Percentiles rank a stretch among this genome's conserved stretches.
Evolutionary conservation across 2,113 vertebrate genomes (phyloP).

Genomic region (Pomatorhinus ruficollis): DNA sequence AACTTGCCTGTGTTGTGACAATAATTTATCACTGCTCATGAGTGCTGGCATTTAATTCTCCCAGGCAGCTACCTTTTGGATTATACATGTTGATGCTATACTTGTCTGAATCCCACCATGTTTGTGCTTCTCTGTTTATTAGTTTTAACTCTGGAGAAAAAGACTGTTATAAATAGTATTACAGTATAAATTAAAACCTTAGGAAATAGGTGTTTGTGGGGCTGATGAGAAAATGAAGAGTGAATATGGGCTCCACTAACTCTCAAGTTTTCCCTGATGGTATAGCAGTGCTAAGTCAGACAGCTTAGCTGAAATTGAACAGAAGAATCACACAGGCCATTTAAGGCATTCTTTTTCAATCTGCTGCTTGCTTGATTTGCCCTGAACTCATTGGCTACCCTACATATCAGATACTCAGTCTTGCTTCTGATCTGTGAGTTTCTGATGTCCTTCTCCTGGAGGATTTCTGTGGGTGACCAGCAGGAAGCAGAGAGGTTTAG

Average conservation of each 20-base stretch:
- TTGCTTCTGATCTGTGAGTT: background rate
- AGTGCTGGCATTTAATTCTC: background rate
- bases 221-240: background rate
- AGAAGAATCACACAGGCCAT: background rate
- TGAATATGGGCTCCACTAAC: background rate
- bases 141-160: background rate
- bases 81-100: background rate
- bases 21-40: background rate
- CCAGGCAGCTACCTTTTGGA: background rate
- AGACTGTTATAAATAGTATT: background rate
- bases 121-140: background rate
- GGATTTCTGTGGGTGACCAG: background rate
- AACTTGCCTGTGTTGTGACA: background rate
- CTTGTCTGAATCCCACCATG: background rate
- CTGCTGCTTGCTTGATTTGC: background rate
- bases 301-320: background rate
- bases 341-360: background rate
- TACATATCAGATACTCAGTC: background rate
- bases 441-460: background rate
- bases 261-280: background rate
- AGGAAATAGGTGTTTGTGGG: background rate
- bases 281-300: background rate
- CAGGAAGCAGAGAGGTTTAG: background rate
- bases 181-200: background rate
- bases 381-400: background rate